These are phyloP conservation scores for Channallabes apus DNA, from an alignment of 2,797 vertebrate species.

Conservation along the genomic window DNA sequence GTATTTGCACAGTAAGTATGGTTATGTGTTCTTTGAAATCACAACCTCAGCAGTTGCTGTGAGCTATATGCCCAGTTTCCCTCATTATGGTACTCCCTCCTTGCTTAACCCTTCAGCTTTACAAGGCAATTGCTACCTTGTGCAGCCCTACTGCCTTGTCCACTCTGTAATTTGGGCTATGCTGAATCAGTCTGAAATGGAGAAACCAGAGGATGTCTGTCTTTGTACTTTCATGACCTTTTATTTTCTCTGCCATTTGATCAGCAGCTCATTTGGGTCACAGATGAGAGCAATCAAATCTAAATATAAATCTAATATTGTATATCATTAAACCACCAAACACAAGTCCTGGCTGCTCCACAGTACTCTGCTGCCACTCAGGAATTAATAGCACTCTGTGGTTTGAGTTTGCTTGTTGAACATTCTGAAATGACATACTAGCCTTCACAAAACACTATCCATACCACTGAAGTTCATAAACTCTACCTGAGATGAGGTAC, in stretches of 20 bases:
- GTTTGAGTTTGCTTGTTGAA: constrained; percentile 19
- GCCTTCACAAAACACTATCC: constrained; percentile 5
- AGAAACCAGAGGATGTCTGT: constrained; percentile 71
- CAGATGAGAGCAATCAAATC: constrained; percentile 38
- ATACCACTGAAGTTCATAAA: not conserved
- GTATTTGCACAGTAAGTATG: constrained; percentile 36
- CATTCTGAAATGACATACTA: constrained; percentile 24
- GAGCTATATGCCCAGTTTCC: constrained; percentile 49
- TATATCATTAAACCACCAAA: constrained; percentile 27
- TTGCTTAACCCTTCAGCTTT: constrained; percentile 52
- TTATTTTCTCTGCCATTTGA: constrained; percentile 51
- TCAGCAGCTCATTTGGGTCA: constrained; percentile 48
- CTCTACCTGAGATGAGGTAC: constrained; percentile 92
- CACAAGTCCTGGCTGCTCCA: constrained; percentile 16
- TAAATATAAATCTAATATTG: constrained; percentile 39
- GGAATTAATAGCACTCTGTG: constrained; percentile 36
- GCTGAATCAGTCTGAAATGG: constrained; percentile 60
- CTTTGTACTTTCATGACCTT: constrained; percentile 50
- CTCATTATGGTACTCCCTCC: constrained; percentile 55
- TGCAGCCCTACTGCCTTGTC: constrained; percentile 53
- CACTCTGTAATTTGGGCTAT: constrained; percentile 61
- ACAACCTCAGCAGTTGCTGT: constrained; percentile 69
- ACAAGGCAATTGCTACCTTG: constrained; percentile 61
- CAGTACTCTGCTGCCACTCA: constrained; percentile 25
- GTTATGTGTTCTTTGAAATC: constrained; percentile 61